Evolutionary conservation across 2,888 invertebrate species (phyloP), one percentile per base, ranked within the genome.

Genomic region (Fragum fragum): DNA sequence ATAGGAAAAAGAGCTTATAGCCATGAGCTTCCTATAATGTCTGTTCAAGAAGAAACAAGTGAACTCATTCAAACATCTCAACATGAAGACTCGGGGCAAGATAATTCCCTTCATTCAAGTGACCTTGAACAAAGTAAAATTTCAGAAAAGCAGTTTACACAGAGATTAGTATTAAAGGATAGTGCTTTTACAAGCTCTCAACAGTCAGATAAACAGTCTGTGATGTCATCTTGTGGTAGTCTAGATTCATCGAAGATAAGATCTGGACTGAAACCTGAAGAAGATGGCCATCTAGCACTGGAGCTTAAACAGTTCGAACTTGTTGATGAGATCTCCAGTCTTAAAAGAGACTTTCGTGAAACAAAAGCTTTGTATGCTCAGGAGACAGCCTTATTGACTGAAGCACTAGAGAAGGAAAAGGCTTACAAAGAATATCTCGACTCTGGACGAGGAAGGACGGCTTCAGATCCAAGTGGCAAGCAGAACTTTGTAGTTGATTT

Each of bases 301-400:
- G 89, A 90, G 59, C 63, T 87, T 9, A 88, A 91, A 77, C 89
- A 91, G 79, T 86, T 88, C 79, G 90, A 91, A 79, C 84, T 92
- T 29, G 85, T 90, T 26, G 90, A 90, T 79, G 92, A 92, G 84
- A 85, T 92, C 55, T 80, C 86, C 0, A 83, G 87, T 42, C 78
- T 92, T 2, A 84, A 88, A 59, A 85, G 84, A 59, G 90, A 90
- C 26, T 80, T 92, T 21, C 84, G 88, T 26, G 91, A 92, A 76
- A 91, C 91, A 11, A 91, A 91, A 75, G 89, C 89, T 21, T 81
- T 90, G 2, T 91, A 91, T 85, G 86, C 87, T n/a, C 87, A 88
- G 59, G 92, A 92, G 74, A 91, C 89, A 57, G 86, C 89, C 26
- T 79, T 91, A 28, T 73, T 92, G 28, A 86, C 91, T n/a, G 91